These are phyloP conservation scores for Patiria pectinifera DNA, from an alignment of 53 echinoderm and acorn worm genomes.

Conservation along the genomic window DNA sequence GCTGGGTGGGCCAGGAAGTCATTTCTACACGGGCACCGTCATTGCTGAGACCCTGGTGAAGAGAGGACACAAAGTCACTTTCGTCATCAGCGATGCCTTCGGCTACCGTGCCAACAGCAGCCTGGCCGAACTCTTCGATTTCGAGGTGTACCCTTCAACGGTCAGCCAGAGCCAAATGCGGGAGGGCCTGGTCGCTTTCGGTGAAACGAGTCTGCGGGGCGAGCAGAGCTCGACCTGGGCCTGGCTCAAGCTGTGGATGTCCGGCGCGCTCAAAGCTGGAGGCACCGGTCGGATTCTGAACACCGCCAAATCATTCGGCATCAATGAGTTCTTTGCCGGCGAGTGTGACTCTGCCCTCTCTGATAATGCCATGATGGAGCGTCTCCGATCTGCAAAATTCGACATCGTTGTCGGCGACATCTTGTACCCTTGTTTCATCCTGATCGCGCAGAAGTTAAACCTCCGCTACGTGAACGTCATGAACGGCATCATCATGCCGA, in stretches of 20 bases:
- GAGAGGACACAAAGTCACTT: conserved; percentile 76
- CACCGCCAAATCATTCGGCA: not conserved
- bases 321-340: conserved; percentile 40
- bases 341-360: conserved; percentile 67
- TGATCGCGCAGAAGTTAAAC: conserved; percentile 62
- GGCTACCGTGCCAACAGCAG: conserved; percentile 55
- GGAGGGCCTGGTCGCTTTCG: not conserved
- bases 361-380: conserved; percentile 54
- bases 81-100: conserved; percentile 78
- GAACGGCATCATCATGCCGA: conserved; percentile 61
- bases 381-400: conserved; percentile 49
- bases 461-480: conserved; percentile 61
- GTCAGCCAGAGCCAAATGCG: conserved; percentile 8
- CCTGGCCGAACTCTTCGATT: conserved; percentile 63
- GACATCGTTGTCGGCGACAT: conserved; percentile 75
- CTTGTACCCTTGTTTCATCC: conserved; percentile 71
- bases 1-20: conserved; percentile 71
- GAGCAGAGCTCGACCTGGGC: conserved; percentile 49
- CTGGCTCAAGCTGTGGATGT: conserved; percentile 39
- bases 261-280: conserved; percentile 21
- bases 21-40: conserved; percentile 61
- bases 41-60: conserved; percentile 69
- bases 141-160: conserved; percentile 67
- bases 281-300: not conserved
- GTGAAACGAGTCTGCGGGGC: conserved; percentile 9